Conservation (phyloP, 2,888 invertebrate genomes). For the Pimpla rufipes region DNA sequence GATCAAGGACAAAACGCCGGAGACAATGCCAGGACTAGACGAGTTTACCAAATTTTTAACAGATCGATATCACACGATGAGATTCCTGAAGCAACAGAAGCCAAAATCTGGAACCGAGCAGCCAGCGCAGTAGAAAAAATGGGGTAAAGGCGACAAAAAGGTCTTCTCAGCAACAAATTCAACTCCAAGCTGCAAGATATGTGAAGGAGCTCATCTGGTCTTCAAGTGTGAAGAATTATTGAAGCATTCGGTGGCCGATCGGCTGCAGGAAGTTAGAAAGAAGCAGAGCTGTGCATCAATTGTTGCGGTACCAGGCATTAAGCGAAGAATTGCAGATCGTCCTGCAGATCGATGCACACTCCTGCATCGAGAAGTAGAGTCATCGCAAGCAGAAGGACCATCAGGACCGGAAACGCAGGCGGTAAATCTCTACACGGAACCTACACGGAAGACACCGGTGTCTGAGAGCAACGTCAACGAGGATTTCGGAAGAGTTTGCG, state of each 20-base stretch:
- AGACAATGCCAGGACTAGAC: background rate
- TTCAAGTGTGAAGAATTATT: conserved; percentile 45
- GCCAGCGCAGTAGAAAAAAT: conserved; percentile 16
- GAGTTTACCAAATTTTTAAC: conserved; percentile 48
- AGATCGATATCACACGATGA: conserved; percentile 32
- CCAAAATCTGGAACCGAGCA: conserved; percentile 11
- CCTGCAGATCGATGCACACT: conserved; percentile 57
- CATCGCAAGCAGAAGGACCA: background rate
- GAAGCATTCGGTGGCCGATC: conserved; percentile 30
- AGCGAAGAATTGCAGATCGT: conserved; percentile 55
- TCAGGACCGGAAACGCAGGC: background rate
- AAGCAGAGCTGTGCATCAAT: conserved; percentile 67
- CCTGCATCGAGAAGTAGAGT: conserved; percentile 45
- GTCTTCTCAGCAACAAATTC: background rate
- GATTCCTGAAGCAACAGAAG: conserved; percentile 37
- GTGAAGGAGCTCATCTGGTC: conserved; percentile 27
- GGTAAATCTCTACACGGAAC: background rate
- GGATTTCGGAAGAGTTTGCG: conserved; percentile 1
- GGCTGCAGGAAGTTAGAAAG: conserved; percentile 36
- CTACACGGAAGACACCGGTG: background rate
- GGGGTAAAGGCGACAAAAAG: background rate
- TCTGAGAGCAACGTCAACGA: background rate
- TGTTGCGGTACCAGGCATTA: conserved; percentile 65
- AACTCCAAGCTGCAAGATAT: conserved; percentile 20
- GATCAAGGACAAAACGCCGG: conserved; percentile 38